Conservation (phyloP, 2,888 invertebrate genomes). For the Agriopis leucophaearia region DNA sequence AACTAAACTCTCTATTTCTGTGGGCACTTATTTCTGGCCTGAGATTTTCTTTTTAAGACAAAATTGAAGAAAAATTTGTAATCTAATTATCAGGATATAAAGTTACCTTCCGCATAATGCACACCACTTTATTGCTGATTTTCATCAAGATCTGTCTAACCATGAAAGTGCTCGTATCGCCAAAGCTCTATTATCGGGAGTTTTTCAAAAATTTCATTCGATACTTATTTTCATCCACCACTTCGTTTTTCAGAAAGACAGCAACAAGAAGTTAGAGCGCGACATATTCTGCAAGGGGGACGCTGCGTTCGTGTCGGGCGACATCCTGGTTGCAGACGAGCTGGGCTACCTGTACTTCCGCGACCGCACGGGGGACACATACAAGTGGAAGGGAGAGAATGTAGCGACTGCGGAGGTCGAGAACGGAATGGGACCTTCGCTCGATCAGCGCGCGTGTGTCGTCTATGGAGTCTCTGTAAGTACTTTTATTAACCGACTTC, state of each 20-base stretch:
- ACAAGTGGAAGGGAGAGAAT: conserved; percentile 98
- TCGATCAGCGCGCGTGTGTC: conserved; percentile 91
- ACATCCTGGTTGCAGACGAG: conserved; percentile 96
- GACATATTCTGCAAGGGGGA: conserved; percentile 96
- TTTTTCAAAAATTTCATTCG: not conserved
- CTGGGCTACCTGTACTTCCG: conserved; percentile 97
- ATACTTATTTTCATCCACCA: not conserved
- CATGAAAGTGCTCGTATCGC: no score
- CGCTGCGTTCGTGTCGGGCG: conserved; percentile 95
- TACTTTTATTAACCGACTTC: no score
- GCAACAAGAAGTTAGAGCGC: conserved; percentile 93
- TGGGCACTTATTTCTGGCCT: no score
- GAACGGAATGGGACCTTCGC: conserved; percentile 92
- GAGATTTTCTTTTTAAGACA: no score
- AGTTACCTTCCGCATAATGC: no score
- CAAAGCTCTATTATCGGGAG: no score
- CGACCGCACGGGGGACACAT: conserved; percentile 95
- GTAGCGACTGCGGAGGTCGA: conserved; percentile 98
- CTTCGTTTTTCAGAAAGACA: conserved; percentile 85
- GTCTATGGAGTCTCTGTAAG: conserved; percentile 98
- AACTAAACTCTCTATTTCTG: no score
- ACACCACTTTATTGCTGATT: no score
- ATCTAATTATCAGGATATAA: no score
- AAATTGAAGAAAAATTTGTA: no score
- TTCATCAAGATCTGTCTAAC: no score